A percentile compares a stretch with the other conserved stretches of the same genome.
phyloP scores from a whole-genome alignment of 2,797 vertebrate species.

The Ceryle rudis region DNA sequence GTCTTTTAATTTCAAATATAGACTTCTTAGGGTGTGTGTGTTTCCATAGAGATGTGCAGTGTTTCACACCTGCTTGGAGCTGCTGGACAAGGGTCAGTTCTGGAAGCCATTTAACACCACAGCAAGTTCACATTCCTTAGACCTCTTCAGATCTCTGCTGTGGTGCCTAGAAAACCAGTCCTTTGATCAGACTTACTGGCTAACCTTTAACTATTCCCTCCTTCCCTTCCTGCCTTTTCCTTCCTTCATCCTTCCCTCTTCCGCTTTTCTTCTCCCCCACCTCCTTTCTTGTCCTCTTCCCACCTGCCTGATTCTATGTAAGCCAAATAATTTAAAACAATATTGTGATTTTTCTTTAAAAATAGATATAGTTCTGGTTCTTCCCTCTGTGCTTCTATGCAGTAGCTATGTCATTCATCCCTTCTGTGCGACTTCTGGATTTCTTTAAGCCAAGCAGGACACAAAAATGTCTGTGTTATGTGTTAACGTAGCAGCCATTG shows the following conservation, averaged over 20 bases:
- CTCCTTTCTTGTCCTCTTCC: background rate
- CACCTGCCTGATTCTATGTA: background rate
- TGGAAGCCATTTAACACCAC: conserved; percentile 25
- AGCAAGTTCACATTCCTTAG: conserved; percentile 2
- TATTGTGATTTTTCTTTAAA: background rate
- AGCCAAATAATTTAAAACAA: background rate
- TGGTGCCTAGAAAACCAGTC: background rate
- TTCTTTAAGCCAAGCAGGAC: background rate
- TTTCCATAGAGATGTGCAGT: background rate
- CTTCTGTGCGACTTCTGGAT: background rate
- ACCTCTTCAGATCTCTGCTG: background rate
- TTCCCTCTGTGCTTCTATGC: background rate
- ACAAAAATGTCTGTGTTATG: background rate
- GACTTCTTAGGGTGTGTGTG: background rate
- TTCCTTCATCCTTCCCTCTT: background rate
- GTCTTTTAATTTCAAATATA: background rate
- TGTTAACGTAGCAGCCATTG: background rate
- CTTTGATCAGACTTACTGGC: background rate
- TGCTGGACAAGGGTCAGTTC: background rate
- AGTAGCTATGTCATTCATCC: background rate
- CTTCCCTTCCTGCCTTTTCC: background rate
- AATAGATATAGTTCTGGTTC: background rate
- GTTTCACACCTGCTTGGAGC: background rate
- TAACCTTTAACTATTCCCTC: background rate
- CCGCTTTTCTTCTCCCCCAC: background rate